Conservation (phyloP, 2,797 vertebrate genomes). For the Mallotus villosus region DNA sequence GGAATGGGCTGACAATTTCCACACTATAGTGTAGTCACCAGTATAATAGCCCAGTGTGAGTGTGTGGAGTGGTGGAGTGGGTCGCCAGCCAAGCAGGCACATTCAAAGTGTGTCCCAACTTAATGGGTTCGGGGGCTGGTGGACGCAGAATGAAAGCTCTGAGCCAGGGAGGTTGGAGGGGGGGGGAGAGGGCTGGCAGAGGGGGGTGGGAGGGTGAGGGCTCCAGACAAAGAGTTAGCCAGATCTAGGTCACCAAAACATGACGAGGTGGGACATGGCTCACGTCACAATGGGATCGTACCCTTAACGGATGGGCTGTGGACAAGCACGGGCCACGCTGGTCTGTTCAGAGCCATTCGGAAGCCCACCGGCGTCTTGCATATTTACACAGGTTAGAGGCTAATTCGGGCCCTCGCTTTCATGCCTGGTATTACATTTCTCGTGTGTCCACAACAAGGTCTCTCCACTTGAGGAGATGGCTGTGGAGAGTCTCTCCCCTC, state of each 20-base stretch:
- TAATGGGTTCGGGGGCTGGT: conserved; percentile 63
- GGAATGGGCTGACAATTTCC: conserved; percentile 33
- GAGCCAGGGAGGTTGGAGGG: conserved; percentile 28
- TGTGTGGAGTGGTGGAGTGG: conserved; percentile 48
- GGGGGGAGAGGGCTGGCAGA: not conserved
- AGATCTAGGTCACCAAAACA: conserved; percentile 74
- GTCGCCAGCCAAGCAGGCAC: conserved; percentile 58
- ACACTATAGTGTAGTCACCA: conserved; percentile 43
- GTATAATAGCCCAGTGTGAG: conserved; percentile 67
- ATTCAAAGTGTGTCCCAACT: conserved; percentile 65
- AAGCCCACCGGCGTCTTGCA: no score
- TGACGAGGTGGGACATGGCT: conserved; percentile 62
- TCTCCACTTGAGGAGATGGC: conserved; percentile 18
- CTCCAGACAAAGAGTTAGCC: conserved; percentile 61
- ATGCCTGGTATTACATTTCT: conserved; percentile 36
- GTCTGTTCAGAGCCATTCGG: not conserved
- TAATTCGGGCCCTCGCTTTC: conserved; percentile 27
- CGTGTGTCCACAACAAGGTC: conserved; percentile 37
- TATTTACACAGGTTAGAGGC: conserved; percentile 35
- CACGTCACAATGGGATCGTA: conserved; percentile 45
- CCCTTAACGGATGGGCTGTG: not conserved
- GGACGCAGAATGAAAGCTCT: conserved; percentile 33
- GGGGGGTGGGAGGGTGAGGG: conserved; percentile 58
- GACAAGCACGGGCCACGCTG: not conserved
- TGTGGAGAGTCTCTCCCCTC: not conserved